Conservation (phyloP, 2,797 vertebrate species). For the Xenops minutus region DNA sequence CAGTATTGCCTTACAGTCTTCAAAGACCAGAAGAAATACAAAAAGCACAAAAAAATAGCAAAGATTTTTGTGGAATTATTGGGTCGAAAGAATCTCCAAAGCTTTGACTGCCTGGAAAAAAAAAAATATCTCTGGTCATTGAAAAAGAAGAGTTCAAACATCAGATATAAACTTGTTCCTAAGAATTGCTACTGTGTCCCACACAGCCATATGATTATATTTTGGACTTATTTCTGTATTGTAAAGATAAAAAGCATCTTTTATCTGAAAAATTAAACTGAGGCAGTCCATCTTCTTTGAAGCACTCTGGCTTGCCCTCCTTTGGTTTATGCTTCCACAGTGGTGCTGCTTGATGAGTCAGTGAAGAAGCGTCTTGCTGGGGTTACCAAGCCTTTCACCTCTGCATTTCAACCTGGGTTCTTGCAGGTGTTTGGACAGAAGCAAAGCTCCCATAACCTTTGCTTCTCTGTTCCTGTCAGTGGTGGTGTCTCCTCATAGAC, state of each 20-base stretch:
- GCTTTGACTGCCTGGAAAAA: background rate
- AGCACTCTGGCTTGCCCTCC: background rate
- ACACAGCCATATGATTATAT: background rate
- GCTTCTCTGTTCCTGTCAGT: background rate
- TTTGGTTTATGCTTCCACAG: background rate
- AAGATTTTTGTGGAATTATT: background rate
- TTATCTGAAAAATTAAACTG: background rate
- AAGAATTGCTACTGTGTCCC: background rate
- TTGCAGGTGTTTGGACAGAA: background rate
- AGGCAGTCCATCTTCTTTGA: background rate
- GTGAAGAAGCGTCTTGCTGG: background rate
- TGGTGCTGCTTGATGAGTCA: background rate
- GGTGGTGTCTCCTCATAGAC: background rate
- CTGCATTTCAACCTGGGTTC: background rate
- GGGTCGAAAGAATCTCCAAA: background rate
- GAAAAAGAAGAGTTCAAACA: background rate
- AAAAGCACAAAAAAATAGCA: background rate
- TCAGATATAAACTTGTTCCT: background rate
- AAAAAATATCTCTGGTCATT: background rate
- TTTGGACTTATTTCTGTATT: background rate
- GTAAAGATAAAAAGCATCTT: background rate
- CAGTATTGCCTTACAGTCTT: background rate
- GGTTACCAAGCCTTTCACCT: background rate
- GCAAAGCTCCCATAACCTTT: background rate
- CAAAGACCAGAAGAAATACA: background rate